These are phyloP conservation scores for Zosterops japonicus DNA, from an alignment of 2,113 vertebrate genomes.

Conservation along the genomic window DNA sequence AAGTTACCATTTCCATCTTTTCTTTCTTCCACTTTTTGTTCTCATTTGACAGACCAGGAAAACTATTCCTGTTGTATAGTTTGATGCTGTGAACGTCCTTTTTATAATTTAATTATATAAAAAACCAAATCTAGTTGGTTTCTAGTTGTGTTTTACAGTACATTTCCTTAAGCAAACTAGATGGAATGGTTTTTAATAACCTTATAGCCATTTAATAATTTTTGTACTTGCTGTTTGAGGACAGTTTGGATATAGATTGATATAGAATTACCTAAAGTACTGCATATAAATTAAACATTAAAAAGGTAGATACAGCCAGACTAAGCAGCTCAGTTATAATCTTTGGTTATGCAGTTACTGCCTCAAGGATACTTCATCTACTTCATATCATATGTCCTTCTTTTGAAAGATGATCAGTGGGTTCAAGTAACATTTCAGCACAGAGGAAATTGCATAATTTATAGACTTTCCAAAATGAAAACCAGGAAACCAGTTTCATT, in stretches of 20 bases:
- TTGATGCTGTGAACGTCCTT: neutral
- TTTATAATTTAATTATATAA: conserved; percentile 55
- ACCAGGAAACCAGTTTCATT: conserved; percentile 28
- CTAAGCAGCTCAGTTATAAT: conserved; percentile 70
- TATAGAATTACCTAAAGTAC: conserved; percentile 73
- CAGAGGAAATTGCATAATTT: conserved; percentile 76
- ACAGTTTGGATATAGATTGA: conserved; percentile 62
- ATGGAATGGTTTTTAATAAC: conserved; percentile 65
- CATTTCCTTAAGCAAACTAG: conserved; percentile 61
- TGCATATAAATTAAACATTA: conserved; percentile 83
- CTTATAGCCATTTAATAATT: conserved; percentile 57
- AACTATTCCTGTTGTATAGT: conserved; percentile 7
- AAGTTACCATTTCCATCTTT: neutral
- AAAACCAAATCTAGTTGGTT: conserved; percentile 29
- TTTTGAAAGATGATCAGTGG: conserved; percentile 77
- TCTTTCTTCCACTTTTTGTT: neutral
- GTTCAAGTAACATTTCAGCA: conserved; percentile 76
- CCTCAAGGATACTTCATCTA: conserved; percentile 72
- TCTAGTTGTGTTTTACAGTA: conserved; percentile 20
- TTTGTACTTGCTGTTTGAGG: conserved; percentile 44
- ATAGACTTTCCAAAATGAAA: conserved; percentile 61
- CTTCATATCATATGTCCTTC: conserved; percentile 74
- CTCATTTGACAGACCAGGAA: neutral
- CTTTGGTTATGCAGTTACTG: conserved; percentile 65
- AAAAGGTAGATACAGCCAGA: conserved; percentile 61